These are phyloP conservation scores for Nebria salina DNA, from an alignment of 2,888 invertebrate genomes.

Conservation along the genomic window DNA sequence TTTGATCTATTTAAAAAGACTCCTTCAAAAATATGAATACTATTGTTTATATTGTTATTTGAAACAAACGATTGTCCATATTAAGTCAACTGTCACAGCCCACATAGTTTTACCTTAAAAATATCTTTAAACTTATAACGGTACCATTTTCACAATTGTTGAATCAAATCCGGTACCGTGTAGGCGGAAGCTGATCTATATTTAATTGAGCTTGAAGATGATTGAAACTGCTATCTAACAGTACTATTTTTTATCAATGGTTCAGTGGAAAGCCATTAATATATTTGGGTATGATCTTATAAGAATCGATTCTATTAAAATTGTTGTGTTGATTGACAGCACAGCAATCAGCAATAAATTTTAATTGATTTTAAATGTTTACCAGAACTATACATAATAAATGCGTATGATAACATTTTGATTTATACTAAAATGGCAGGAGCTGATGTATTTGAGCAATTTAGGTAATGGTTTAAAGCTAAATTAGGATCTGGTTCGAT, in stretches of 20 bases:
- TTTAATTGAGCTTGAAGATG: background rate
- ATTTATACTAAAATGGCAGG: no score
- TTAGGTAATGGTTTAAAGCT: no score
- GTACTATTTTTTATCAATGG: background rate
- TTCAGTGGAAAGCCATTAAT: background rate
- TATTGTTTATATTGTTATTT: background rate
- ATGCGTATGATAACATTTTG: no score
- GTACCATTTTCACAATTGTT: constrained; percentile 9
- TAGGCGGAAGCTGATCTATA: background rate
- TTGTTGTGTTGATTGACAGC: background rate
- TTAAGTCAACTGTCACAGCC: constrained; percentile 24
- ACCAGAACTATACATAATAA: no score
- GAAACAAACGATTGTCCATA: constrained; percentile 9
- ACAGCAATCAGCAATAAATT: background rate
- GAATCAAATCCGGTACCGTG: background rate
- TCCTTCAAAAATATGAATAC: background rate
- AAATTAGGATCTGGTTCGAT: no score
- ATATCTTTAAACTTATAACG: constrained; percentile 31
- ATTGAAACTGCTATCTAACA: background rate
- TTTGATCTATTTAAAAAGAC: background rate
- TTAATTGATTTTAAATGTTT: background rate
- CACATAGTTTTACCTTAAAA: constrained; percentile 27
- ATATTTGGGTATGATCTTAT: background rate
- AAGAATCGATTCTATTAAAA: background rate
- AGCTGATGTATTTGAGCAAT: no score